Evolutionary conservation across 2,113 vertebrate species (phyloP).

Genomic region (Carassius carassius): DNA sequence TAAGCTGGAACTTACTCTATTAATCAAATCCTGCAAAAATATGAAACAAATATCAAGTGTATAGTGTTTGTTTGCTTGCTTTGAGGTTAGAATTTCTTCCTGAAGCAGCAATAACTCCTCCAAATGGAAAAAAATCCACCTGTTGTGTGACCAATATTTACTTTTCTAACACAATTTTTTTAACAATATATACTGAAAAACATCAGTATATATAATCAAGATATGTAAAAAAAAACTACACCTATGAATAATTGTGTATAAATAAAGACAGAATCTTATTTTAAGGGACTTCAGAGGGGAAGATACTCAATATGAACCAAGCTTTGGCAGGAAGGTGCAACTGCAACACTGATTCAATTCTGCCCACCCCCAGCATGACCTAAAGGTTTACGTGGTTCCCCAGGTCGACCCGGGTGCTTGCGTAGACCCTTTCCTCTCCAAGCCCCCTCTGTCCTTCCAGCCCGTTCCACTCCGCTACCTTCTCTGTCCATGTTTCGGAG

Average conservation of each 20-base stretch:
- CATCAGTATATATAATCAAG: not conserved
- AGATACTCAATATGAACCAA: not conserved
- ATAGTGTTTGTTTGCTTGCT: not conserved
- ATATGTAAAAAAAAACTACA: not conserved
- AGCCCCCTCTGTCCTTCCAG: not conserved
- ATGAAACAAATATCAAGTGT: not conserved
- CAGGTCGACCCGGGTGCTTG: slow-evolving; percentile 54
- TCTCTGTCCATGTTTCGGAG: slow-evolving; percentile 70
- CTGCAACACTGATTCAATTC: not conserved
- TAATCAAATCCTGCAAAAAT: not conserved
- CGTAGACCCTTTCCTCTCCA: slow-evolving; percentile 54
- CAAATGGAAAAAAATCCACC: not conserved
- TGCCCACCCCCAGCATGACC: slow-evolving; percentile 25
- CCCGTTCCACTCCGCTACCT: slow-evolving; percentile 69
- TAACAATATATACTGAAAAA: not conserved
- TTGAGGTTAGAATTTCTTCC: not conserved
- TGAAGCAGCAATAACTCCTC: no score
- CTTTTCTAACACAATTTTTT: no score
- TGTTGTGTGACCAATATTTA: not conserved
- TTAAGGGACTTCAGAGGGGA: not conserved
- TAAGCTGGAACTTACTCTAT: no score
- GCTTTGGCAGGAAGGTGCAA: not conserved
- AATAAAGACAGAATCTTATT: not conserved
- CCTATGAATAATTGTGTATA: no score
- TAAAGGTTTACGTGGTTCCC: slow-evolving; percentile 54